phyloP scores from a whole-genome alignment of 2,113 vertebrate species.

The Atlantisia rogersi region DNA sequence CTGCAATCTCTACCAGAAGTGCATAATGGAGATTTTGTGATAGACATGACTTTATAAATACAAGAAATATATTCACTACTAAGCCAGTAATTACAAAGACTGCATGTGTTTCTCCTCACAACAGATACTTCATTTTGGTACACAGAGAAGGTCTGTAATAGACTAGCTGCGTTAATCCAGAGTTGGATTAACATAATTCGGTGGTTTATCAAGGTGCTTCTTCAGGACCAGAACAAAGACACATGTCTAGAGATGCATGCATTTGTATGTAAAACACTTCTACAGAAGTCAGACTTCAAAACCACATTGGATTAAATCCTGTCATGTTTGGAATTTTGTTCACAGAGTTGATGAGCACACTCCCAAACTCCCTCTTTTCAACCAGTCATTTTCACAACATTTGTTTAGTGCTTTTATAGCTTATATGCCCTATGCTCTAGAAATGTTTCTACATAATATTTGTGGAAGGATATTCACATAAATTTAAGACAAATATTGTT shows the following conservation, averaged over 20 bases:
- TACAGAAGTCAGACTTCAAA: constrained; percentile 27
- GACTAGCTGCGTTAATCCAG: neutral
- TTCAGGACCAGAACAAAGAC: constrained; percentile 13
- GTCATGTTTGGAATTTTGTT: constrained; percentile 9
- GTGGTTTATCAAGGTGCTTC: neutral
- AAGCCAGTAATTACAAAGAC: neutral
- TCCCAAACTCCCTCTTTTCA: neutral
- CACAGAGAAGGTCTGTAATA: neutral
- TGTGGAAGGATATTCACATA: neutral
- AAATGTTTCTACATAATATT: neutral
- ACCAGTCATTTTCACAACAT: neutral
- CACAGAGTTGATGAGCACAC: neutral
- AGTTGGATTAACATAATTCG: neutral
- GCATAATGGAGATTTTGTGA: neutral
- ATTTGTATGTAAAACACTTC: neutral
- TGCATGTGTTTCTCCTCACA: neutral
- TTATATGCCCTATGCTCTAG: neutral
- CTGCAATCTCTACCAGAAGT: neutral
- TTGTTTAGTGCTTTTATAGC: neutral
- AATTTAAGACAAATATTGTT: neutral
- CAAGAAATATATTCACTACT: neutral
- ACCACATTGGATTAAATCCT: neutral
- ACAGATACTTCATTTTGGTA: neutral
- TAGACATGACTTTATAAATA: neutral
- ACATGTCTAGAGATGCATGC: neutral